Percentiles rank a stretch among this genome's conserved stretches.
phyloP scores from a whole-genome alignment of 2,888 invertebrate species.

The Exephanes ischioxanthus region DNA sequence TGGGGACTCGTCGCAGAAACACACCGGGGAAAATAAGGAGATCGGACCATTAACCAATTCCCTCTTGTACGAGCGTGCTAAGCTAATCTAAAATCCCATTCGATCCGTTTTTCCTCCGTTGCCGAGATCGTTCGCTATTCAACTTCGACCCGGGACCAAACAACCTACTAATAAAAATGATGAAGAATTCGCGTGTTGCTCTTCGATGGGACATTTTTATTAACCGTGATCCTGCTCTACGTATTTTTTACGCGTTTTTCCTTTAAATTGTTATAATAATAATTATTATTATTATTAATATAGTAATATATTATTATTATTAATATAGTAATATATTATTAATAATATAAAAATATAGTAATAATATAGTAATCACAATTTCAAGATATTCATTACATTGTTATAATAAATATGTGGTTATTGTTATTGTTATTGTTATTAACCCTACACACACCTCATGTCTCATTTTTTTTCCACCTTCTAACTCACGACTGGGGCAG shows the following conservation, averaged over 20 bases:
- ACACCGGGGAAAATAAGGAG: constrained; percentile 37
- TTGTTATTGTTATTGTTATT: no score
- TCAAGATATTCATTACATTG: no score
- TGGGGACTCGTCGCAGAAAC: constrained; percentile 74
- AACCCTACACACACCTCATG: no score
- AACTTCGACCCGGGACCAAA: not conserved
- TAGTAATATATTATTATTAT: not conserved
- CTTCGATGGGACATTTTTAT: not conserved
- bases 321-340: no score
- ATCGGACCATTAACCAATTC: constrained; percentile 48
- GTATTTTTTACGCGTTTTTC: constrained; percentile 4
- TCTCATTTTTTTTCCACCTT: no score
- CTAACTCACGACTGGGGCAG: no score
- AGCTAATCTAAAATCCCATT: constrained; percentile 28
- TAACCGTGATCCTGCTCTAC: not conserved
- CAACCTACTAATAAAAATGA: not conserved
- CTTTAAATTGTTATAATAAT: not conserved
- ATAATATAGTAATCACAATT: no score
- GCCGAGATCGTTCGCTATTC: not conserved
- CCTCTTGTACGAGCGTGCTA: constrained; percentile 25
- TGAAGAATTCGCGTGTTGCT: not conserved
- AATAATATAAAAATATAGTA: no score
- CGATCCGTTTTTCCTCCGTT: not conserved
- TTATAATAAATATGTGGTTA: no score
- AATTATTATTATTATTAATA: not conserved